Conservation (phyloP, 2,113 vertebrate species). For the Cettia cetti region DNA sequence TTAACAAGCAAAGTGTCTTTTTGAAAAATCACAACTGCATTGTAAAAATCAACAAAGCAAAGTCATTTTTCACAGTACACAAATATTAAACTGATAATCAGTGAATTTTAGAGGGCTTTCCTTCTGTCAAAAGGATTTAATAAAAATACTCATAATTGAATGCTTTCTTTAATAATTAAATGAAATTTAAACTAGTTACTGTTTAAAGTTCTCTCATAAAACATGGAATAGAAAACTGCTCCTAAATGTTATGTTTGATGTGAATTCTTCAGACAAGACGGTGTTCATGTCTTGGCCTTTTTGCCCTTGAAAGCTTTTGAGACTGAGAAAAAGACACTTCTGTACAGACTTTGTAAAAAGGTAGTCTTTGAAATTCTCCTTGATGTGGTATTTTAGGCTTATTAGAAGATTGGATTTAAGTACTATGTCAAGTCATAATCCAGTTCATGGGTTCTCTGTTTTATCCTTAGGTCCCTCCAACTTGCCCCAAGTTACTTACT, state of each 20-base stretch:
- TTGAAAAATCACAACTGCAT: slow-evolving; percentile 62
- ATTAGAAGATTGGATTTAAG: slow-evolving; percentile 41
- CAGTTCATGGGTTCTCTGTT: neutral
- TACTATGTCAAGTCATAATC: neutral
- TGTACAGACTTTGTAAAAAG: slow-evolving; percentile 18
- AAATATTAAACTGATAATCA: neutral
- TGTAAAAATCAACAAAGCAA: slow-evolving; percentile 17
- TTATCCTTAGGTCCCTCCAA: neutral
- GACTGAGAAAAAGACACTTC: slow-evolving; percentile 17
- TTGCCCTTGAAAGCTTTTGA: slow-evolving; percentile 42
- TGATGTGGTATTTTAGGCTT: slow-evolving; percentile 50
- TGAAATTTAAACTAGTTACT: neutral
- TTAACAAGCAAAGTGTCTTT: slow-evolving; percentile 21
- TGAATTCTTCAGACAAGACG: slow-evolving; percentile 32
- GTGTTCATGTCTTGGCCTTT: slow-evolving; percentile 18
- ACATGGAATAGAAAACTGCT: neutral
- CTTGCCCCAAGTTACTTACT: neutral
- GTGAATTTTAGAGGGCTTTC: neutral
- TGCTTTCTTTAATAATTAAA: neutral
- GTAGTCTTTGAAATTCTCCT: slow-evolving; percentile 48
- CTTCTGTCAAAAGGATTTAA: neutral
- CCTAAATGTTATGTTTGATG: neutral
- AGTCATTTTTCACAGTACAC: neutral
- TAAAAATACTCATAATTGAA: neutral
- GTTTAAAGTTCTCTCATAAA: neutral